Percentiles rank a stretch among this genome's conserved stretches.
Evolutionary conservation across 2,113 vertebrate genomes (phyloP).

Genomic region (Pseudorasbora parva): DNA sequence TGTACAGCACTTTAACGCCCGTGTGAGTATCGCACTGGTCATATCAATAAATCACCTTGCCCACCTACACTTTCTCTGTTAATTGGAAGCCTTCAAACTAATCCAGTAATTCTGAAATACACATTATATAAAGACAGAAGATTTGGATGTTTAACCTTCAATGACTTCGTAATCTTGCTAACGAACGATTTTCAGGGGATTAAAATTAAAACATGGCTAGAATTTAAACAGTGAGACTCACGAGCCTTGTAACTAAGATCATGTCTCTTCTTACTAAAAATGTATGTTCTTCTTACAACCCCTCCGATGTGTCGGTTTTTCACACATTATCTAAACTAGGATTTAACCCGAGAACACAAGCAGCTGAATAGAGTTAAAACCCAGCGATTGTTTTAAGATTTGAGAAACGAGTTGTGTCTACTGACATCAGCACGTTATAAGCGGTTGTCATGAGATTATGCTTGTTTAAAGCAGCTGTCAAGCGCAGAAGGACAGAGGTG

Average conservation of each 20-base stretch:
- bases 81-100: background rate
- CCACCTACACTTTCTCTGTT: constrained; percentile 5
- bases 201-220: background rate
- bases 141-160: background rate
- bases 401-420: background rate
- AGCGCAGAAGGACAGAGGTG: background rate
- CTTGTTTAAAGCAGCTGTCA: constrained; percentile 6
- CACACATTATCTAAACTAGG: background rate
- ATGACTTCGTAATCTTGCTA: background rate
- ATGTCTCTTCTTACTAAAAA: background rate
- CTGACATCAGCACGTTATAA: background rate
- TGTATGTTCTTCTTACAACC: background rate
- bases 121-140: background rate
- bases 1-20: background rate
- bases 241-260: background rate
- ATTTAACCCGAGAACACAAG: background rate
- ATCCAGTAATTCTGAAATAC: background rate
- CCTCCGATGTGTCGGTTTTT: background rate
- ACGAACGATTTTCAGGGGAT: background rate
- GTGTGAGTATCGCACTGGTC: background rate
- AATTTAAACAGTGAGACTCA: background rate
- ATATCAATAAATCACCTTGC: constrained; percentile 4
- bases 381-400: background rate
- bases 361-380: background rate
- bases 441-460: background rate